Evolutionary conservation across 1,140 invertebrate genomes (phyloP).

Genomic region (Brachionus angularis): DNA sequence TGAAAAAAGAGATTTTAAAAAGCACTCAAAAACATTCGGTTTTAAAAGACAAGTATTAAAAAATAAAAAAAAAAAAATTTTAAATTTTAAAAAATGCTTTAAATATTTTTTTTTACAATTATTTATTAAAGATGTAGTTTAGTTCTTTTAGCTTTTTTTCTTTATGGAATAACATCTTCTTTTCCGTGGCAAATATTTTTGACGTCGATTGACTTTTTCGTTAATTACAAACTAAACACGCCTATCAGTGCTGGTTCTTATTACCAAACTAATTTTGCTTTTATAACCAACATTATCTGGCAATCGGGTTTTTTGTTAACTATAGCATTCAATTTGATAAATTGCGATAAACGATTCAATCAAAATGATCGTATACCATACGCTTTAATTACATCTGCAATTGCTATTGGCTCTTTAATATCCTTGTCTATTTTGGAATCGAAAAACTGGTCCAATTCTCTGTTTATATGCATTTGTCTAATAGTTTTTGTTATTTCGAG

Average conservation of each 20-base stretch:
- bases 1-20: conserved; percentile 28
- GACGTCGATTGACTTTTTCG: conserved; percentile 21
- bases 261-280: conserved; percentile 29
- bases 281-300: conserved; percentile 26
- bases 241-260: conserved; percentile 27
- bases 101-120: neutral
- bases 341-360: conserved; percentile 39
- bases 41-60: no score
- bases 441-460: conserved; percentile 38
- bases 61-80: no score
- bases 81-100: no score
- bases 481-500: neutral
- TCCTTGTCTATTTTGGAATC: conserved; percentile 25
- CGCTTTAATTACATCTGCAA: conserved; percentile 15
- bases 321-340: conserved; percentile 28
- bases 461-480: conserved; percentile 28
- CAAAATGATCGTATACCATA: conserved; percentile 33
- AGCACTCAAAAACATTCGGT: no score
- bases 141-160: neutral
- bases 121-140: conserved; percentile 5
- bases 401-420: neutral
- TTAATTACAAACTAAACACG: conserved; percentile 21
- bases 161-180: neutral
- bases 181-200: conserved; percentile 10
- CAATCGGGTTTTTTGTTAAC: neutral